Conservation (phyloP, 2,113 vertebrate species). For the Perca flavescens region DNA sequence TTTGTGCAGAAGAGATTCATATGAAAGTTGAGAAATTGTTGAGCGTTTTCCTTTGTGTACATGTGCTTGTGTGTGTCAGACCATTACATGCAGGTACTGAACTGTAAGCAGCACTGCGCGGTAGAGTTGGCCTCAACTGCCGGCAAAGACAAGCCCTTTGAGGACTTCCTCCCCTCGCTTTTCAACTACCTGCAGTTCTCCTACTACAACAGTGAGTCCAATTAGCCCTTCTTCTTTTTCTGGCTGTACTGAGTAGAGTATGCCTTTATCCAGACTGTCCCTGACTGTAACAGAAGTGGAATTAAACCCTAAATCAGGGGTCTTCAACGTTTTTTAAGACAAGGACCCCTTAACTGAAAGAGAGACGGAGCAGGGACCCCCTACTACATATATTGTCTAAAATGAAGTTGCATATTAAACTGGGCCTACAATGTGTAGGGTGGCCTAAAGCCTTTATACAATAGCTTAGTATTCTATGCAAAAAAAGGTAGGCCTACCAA, state of each 20-base stretch:
- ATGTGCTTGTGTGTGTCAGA: constrained; percentile 82
- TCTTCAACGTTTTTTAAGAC: too few relatives aligned
- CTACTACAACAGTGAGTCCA: constrained; percentile 94
- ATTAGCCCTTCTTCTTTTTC: neutral
- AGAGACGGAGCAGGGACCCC: too few relatives aligned
- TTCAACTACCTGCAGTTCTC: constrained; percentile 98
- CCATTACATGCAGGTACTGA: constrained; percentile 93
- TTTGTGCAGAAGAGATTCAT: neutral
- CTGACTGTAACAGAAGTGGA: neutral
- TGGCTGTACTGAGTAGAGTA: neutral
- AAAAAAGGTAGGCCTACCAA: too few relatives aligned
- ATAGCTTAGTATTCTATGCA: too few relatives aligned
- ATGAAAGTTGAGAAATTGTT: neutral
- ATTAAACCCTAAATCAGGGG: neutral
- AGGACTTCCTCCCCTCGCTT: constrained; percentile 93
- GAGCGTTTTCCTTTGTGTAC: neutral
- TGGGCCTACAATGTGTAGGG: too few relatives aligned
- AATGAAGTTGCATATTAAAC: too few relatives aligned
- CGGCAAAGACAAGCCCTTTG: constrained; percentile 88
- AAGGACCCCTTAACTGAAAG: too few relatives aligned
- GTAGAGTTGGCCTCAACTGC: constrained; percentile 88
- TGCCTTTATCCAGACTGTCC: neutral
- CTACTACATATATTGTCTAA: too few relatives aligned
- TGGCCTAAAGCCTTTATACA: too few relatives aligned
- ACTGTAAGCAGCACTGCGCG: constrained; percentile 94